Conservation (phyloP, 2,888 invertebrate species). For the Tipula lateralis region DNA sequence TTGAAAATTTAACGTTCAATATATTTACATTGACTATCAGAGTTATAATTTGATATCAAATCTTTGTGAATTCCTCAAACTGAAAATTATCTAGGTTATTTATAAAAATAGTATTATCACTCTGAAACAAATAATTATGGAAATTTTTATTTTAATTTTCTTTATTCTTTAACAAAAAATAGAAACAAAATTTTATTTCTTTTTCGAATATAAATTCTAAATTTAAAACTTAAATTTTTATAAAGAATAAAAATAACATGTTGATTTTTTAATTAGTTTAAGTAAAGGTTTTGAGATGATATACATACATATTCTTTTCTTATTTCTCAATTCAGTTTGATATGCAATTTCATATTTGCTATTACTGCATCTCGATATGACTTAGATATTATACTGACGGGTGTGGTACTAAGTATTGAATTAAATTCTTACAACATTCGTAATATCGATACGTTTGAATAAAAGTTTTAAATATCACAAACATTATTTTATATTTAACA, state of each 20-base stretch:
- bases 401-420: too few species aligned
- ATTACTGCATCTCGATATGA: too few species aligned
- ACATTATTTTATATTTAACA: too few species aligned
- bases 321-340: not conserved
- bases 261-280: not conserved
- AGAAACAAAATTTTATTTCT: not conserved
- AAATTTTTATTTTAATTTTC: conserved; percentile 9
- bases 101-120: not conserved
- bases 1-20: not conserved
- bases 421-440: too few species aligned
- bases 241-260: not conserved
- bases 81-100: conserved; percentile 1
- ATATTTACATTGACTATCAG: not conserved
- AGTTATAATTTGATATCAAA: not conserved
- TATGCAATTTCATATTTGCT: not conserved
- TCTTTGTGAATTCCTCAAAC: not conserved
- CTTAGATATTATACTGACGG: too few species aligned
- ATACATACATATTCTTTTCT: not conserved
- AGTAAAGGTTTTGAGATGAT: not conserved
- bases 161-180: not conserved
- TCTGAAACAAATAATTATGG: not conserved
- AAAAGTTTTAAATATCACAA: too few species aligned
- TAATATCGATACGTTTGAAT: too few species aligned
- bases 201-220: not conserved
- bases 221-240: not conserved